phyloP scores from a whole-genome alignment of 2,888 invertebrate genomes.

The Aleiodes testaceus region DNA sequence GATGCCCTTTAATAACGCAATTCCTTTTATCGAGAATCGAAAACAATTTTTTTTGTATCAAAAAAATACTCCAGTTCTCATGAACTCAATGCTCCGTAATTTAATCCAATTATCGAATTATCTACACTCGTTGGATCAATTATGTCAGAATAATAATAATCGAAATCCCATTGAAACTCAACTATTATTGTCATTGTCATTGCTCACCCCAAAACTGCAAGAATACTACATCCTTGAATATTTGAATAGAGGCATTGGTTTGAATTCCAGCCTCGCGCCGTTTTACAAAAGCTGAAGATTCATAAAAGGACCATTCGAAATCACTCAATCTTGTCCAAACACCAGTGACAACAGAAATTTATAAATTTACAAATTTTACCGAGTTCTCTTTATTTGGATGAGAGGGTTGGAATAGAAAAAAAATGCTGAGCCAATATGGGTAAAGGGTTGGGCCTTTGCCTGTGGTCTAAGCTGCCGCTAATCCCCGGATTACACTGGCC shows the following conservation, averaged over 20 bases:
- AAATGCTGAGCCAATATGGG: slow-evolving; percentile 45
- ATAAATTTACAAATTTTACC: slow-evolving; percentile 15
- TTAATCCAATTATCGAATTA: slow-evolving; percentile 66
- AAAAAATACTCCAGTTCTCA: too few species aligned
- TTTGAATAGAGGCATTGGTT: slow-evolving; percentile 30
- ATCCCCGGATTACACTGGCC: slow-evolving; percentile 64
- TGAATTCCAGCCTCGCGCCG: slow-evolving; percentile 37
- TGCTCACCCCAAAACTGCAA: slow-evolving; percentile 33
- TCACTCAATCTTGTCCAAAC: slow-evolving; percentile 31
- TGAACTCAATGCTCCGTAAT: not conserved
- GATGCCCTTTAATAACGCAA: too few species aligned
- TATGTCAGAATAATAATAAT: slow-evolving; percentile 18
- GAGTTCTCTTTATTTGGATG: too few species aligned
- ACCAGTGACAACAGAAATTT: not conserved
- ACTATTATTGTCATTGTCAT: slow-evolving; percentile 39
- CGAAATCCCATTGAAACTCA: not conserved
- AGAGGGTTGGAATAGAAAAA: not conserved
- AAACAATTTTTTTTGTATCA: too few species aligned
- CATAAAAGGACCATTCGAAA: slow-evolving; percentile 20
- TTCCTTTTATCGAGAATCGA: too few species aligned
- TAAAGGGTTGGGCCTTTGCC: slow-evolving; percentile 61
- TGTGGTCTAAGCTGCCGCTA: slow-evolving; percentile 59
- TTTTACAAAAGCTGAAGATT: slow-evolving; percentile 20
- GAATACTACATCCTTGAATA: slow-evolving; percentile 12
- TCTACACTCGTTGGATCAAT: slow-evolving; percentile 50